Percentiles rank a stretch among this genome's conserved stretches.
These are phyloP conservation scores for Cephus sareptanus DNA, from an alignment of 2,888 invertebrate genomes.

Conservation along the genomic window DNA sequence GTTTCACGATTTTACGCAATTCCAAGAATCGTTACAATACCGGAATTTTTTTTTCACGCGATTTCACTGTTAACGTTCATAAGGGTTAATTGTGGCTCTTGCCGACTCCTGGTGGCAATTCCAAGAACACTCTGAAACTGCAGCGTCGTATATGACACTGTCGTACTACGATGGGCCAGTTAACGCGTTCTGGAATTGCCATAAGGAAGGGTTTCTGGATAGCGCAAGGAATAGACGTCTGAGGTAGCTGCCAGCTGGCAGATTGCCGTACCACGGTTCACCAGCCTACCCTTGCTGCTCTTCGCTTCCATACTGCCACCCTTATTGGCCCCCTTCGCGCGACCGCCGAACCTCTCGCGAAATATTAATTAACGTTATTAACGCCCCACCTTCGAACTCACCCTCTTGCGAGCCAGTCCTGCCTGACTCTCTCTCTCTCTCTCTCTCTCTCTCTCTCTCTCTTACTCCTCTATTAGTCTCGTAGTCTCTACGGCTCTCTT, in stretches of 20 bases:
- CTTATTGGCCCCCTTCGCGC: constrained; percentile 30
- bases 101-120: not conserved
- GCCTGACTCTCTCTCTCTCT: constrained; percentile 27
- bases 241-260: constrained; percentile 60
- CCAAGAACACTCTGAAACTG: not conserved
- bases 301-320: constrained; percentile 23
- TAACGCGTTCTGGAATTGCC: not conserved
- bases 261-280: constrained; percentile 47
- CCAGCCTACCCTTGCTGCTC: constrained; percentile 18
- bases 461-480: constrained; percentile 18
- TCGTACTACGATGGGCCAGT: not conserved
- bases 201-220: not conserved
- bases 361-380: constrained; percentile 75
- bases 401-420: constrained; percentile 28
- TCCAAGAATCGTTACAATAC: too few species aligned
- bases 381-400: constrained; percentile 68
- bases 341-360: constrained; percentile 67
- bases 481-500: not conserved
- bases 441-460: constrained; percentile 37
- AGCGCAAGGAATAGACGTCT: not conserved
- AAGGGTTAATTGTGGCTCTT: not conserved
- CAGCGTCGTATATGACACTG: not conserved
- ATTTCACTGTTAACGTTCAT: too few species aligned
- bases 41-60: too few species aligned
- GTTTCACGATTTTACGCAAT: too few species aligned